Conservation (phyloP, 1,140 invertebrate species). For the Augochlora pura region DNA sequence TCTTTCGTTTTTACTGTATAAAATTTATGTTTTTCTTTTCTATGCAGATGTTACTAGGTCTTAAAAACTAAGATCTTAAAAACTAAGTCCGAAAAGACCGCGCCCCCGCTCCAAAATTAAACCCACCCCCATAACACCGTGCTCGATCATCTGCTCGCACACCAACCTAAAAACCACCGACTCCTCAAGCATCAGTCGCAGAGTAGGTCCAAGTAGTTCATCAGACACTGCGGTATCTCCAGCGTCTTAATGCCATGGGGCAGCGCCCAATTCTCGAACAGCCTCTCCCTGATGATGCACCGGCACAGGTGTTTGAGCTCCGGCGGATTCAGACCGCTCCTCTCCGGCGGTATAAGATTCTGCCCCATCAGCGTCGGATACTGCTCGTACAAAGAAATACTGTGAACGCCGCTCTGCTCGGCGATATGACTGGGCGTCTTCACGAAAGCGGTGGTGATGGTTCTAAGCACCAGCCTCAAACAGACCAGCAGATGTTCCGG, state of each 20-base stretch:
- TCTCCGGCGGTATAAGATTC: constrained; percentile 82
- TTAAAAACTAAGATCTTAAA: too few species aligned
- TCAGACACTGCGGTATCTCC: constrained; percentile 83
- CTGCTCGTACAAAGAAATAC: constrained; percentile 82
- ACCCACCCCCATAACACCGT: too few species aligned
- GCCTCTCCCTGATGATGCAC: constrained; percentile 83
- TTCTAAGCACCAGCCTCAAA: constrained; percentile 84
- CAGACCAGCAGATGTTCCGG: constrained; percentile 85
- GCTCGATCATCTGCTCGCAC: too few species aligned
- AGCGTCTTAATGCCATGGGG: constrained; percentile 86
- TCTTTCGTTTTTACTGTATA: neutral
- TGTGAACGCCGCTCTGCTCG: constrained; percentile 72
- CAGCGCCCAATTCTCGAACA: constrained; percentile 85
- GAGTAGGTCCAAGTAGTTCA: constrained; percentile 87
- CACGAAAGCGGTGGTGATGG: constrained; percentile 79
- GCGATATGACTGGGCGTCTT: constrained; percentile 72
- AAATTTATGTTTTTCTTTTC: neutral
- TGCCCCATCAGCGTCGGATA: constrained; percentile 84
- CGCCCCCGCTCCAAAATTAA: too few species aligned
- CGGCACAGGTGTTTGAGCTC: constrained; percentile 81
- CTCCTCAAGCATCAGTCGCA: constrained; percentile 79
- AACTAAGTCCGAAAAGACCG: too few species aligned
- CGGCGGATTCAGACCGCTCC: constrained; percentile 83
- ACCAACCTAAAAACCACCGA: too few species aligned
- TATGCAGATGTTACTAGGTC: too few species aligned